Evolutionary conservation across 1,140 invertebrate species (phyloP).

Genomic region (Drosophila arizonae): DNA sequence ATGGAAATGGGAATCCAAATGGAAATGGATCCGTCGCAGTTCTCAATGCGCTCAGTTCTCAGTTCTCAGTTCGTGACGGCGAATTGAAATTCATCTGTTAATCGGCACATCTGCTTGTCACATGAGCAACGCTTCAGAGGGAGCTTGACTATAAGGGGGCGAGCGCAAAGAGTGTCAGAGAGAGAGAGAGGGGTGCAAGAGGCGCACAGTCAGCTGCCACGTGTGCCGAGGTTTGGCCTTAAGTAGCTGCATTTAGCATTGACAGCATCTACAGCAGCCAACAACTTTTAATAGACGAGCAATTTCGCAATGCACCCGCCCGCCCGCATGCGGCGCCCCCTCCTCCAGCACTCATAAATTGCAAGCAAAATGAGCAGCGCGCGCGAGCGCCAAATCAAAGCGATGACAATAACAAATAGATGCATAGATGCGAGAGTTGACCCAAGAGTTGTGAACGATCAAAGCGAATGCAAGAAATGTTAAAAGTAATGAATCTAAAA

Average conservation of each 20-base stretch:
- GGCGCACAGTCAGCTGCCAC: conserved; percentile 46
- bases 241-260: conserved; percentile 51
- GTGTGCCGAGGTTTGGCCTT: conserved; percentile 60
- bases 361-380: conserved; percentile 62
- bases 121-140: conserved; percentile 42
- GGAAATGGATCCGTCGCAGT: conserved; percentile 27
- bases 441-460: background rate
- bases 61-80: conserved; percentile 6
- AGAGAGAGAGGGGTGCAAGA: background rate
- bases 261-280: conserved; percentile 36
- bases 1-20: conserved; percentile 37
- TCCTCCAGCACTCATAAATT: conserved; percentile 52
- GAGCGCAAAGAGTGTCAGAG: background rate
- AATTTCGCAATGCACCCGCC: conserved; percentile 44
- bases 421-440: conserved; percentile 25
- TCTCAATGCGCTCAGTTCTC: conserved; percentile 5
- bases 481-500: too few species aligned
- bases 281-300: conserved; percentile 64
- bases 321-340: conserved; percentile 24
- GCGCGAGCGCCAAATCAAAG: conserved; percentile 57
- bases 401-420: conserved; percentile 62
- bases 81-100: conserved; percentile 77
- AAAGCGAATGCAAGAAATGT: background rate
- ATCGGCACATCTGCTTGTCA: conserved; percentile 77
- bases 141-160: background rate